phyloP scores from a whole-genome alignment of 2,888 invertebrate species.

The Lasius platythorax region DNA sequence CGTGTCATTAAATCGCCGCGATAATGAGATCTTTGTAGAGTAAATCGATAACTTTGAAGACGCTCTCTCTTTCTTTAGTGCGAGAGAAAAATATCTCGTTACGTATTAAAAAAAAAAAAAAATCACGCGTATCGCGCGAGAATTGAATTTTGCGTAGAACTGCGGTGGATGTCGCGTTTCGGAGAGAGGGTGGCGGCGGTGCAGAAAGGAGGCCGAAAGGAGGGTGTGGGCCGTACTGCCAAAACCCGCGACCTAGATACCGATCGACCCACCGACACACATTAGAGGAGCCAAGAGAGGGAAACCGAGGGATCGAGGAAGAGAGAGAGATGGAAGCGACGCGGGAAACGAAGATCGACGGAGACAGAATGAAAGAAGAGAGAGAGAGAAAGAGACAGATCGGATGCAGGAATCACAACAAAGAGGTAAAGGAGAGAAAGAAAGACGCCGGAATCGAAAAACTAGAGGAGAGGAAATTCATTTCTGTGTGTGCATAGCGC shows the following conservation, averaged over 20 bases:
- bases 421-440: constrained; percentile 31
- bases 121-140: neutral
- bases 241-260: constrained; percentile 86
- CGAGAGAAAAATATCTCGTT: neutral
- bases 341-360: constrained; percentile 19
- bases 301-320: constrained; percentile 4
- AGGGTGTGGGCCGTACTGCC: constrained; percentile 81
- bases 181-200: constrained; percentile 57
- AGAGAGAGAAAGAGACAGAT: constrained; percentile 14
- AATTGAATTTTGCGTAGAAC: constrained; percentile 64
- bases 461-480: constrained; percentile 12
- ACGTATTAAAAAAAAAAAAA: neutral
- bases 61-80: too few relatives aligned
- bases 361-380: neutral
- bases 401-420: neutral
- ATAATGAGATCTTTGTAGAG: neutral
- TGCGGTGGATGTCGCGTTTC: constrained; percentile 61
- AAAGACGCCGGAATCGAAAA: constrained; percentile 12
- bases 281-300: constrained; percentile 49
- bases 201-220: constrained; percentile 68
- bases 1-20: neutral
- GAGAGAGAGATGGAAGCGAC: constrained; percentile 10
- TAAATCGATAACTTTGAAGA: neutral
- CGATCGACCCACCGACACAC: constrained; percentile 85
- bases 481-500: neutral